These are phyloP conservation scores for Melitaea athalia DNA, from an alignment of 2,888 invertebrate species.

Conservation along the genomic window DNA sequence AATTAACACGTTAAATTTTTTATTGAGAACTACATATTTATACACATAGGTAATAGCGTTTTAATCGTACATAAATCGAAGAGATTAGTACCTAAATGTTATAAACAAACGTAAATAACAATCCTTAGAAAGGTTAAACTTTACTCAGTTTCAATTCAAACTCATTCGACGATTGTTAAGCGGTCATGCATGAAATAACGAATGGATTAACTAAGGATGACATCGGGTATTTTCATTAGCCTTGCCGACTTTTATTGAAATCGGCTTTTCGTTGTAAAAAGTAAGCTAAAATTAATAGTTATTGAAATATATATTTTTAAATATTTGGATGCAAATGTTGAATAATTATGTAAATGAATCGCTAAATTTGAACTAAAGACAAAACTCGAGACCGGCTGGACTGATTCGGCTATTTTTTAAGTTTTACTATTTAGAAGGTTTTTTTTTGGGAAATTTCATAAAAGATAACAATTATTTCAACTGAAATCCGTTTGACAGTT, in stretches of 20 bases:
- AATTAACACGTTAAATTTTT: too few species aligned
- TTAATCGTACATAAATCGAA: not conserved
- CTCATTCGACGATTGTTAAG: slow-evolving; percentile 29
- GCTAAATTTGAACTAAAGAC: too few species aligned
- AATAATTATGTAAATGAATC: too few species aligned
- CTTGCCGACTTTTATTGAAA: slow-evolving; percentile 45
- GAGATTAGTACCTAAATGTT: not conserved
- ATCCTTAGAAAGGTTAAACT: slow-evolving; percentile 23
- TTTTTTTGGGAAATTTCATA: too few species aligned
- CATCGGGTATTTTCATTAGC: slow-evolving; percentile 64
- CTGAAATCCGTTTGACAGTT: too few species aligned
- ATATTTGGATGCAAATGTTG: too few species aligned
- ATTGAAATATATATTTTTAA: too few species aligned
- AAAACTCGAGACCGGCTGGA: too few species aligned
- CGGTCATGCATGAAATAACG: slow-evolving; percentile 70
- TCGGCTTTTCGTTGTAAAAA: not conserved
- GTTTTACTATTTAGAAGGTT: too few species aligned
- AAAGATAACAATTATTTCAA: too few species aligned
- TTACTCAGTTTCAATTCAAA: slow-evolving; percentile 17
- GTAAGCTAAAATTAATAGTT: slow-evolving; percentile 2
- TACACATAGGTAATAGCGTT: not conserved
- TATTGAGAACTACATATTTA: too few species aligned
- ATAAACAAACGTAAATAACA: slow-evolving; percentile 4
- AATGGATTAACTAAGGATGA: slow-evolving; percentile 71
- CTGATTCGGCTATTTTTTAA: too few species aligned